phyloP scores from a whole-genome alignment of 1,140 invertebrate species.

The Zaprionus capensis region DNA sequence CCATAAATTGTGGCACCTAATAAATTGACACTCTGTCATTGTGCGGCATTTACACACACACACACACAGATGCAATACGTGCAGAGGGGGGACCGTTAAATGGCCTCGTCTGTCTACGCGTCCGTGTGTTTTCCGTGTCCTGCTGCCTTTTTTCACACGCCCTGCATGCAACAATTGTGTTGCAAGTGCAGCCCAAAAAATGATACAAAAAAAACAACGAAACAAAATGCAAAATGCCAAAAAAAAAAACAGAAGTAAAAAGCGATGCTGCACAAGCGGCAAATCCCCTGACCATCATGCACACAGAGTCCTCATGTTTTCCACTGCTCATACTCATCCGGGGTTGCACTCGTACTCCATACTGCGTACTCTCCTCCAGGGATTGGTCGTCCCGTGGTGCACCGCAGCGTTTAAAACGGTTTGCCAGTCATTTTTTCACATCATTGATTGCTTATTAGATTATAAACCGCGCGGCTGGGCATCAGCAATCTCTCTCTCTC shows the following conservation, averaged over 20 bases:
- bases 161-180: conserved; percentile 76
- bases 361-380: not conserved
- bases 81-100: conserved; percentile 15
- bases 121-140: conserved; percentile 10
- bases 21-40: conserved; percentile 81
- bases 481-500: conserved; percentile 3
- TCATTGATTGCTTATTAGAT: conserved; percentile 82
- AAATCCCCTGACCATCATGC: conserved; percentile 22
- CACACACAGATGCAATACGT: conserved; percentile 3
- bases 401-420: conserved; percentile 76
- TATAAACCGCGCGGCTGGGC: conserved; percentile 69
- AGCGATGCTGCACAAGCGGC: conserved; percentile 3
- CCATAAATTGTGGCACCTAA: conserved; percentile 80
- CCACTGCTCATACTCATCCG: conserved; percentile 1
- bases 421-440: conserved; percentile 80
- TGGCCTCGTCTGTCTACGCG: conserved; percentile 2
- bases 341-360: not conserved
- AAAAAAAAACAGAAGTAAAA: conserved; percentile 11
- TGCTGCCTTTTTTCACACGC: conserved; percentile 40
- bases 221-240: conserved; percentile 44
- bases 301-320: conserved; percentile 21
- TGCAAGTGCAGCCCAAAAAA: conserved; percentile 34
- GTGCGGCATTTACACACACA: conserved; percentile 69
- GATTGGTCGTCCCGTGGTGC: conserved; percentile 53
- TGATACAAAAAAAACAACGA: conserved; percentile 14